These are phyloP conservation scores for Channallabes apus DNA, from an alignment of 2,797 vertebrate species.

Conservation along the genomic window DNA sequence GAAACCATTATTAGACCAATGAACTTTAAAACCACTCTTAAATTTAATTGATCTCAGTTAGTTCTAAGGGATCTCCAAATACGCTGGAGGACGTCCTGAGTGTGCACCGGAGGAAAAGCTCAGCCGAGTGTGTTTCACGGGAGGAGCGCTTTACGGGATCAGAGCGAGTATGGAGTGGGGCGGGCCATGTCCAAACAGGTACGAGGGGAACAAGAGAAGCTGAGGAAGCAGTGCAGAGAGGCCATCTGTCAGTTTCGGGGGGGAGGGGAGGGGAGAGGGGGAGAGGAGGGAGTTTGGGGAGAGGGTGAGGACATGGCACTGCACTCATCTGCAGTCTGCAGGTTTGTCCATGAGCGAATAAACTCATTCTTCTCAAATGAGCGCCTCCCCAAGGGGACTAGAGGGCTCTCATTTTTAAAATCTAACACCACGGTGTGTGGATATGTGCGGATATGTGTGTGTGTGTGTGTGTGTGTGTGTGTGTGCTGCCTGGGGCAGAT, in stretches of 20 bases:
- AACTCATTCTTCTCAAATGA: slow-evolving; percentile 52
- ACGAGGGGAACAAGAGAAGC: not conserved
- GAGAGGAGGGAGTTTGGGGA: not conserved
- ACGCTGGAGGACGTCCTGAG: not conserved
- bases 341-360: slow-evolving; percentile 67
- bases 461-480: not conserved
- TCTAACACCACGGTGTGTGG: slow-evolving; percentile 42
- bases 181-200: slow-evolving; percentile 50
- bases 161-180: not conserved
- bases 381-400: slow-evolving; percentile 56
- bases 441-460: slow-evolving; percentile 1
- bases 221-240: not conserved
- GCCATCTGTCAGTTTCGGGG: slow-evolving; percentile 14
- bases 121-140: slow-evolving; percentile 28
- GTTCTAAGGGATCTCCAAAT: not conserved
- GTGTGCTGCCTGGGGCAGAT: slow-evolving; percentile 56
- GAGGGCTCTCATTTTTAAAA: slow-evolving; percentile 46
- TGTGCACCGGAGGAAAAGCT: not conserved
- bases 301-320: slow-evolving; percentile 46
- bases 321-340: slow-evolving; percentile 53
- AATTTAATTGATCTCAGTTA: too few relatives aligned
- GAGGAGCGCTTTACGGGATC: not conserved
- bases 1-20: too few relatives aligned
- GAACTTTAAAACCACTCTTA: too few relatives aligned
- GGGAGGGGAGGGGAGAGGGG: too few relatives aligned